These are phyloP conservation scores for Bombus consobrinus DNA, from an alignment of 1,140 invertebrate species.

Conservation along the genomic window DNA sequence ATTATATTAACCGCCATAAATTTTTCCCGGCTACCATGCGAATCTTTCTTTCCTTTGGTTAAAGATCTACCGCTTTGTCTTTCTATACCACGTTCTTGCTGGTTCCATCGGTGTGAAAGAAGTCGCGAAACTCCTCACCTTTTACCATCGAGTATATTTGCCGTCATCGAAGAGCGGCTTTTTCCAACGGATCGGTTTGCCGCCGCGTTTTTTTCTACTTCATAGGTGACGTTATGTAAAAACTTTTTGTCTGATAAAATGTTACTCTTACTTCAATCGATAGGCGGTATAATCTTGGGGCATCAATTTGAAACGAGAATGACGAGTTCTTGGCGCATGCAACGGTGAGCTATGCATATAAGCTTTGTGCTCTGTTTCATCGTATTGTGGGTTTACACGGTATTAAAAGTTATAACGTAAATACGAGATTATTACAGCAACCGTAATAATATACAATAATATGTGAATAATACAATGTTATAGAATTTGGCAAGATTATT, in stretches of 20 bases:
- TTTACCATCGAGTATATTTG: neutral
- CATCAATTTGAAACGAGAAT: neutral
- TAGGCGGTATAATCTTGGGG: neutral
- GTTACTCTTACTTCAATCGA: constrained; percentile 13
- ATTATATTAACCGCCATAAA: constrained; percentile 1
- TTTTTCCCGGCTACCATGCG: neutral
- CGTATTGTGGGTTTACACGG: too few relatives aligned
- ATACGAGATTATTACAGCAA: too few relatives aligned
- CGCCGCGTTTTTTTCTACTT: neutral
- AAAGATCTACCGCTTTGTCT: neutral
- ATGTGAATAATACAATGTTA: too few relatives aligned
- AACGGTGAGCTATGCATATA: neutral
- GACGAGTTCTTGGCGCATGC: neutral
- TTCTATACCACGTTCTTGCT: too few relatives aligned
- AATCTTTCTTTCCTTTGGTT: neutral
- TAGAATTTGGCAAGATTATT: too few relatives aligned
- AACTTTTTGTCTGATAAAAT: constrained; percentile 6
- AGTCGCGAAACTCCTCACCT: neutral
- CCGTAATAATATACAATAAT: too few relatives aligned
- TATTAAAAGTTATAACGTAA: neutral
- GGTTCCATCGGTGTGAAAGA: neutral
- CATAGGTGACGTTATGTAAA: neutral
- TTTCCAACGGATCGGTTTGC: neutral
- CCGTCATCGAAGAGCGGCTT: constrained; percentile 11
- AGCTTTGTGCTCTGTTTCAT: neutral